Conservation (phyloP, 53 echinoderm and acorn worm genomes). For the Paracentrotus lividus region DNA sequence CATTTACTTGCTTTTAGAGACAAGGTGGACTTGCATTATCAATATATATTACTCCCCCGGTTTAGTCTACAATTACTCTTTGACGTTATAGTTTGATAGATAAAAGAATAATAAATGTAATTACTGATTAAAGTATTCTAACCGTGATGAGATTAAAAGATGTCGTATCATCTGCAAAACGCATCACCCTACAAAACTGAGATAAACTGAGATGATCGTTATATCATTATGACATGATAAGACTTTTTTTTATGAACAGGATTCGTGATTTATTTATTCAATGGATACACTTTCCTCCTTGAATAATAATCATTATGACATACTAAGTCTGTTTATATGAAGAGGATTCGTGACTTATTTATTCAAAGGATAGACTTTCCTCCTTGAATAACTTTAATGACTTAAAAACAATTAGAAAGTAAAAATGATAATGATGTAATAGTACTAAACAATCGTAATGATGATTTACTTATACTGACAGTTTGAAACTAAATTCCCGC, state of each 20-base stretch:
- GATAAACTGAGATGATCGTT: neutral
- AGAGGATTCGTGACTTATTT: neutral
- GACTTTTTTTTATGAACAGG: neutral
- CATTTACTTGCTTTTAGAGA: neutral
- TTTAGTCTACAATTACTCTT: neutral
- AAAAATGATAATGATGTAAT: too few species aligned
- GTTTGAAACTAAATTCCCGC: too few species aligned
- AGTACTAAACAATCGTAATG: too few species aligned
- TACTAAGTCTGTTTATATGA: neutral
- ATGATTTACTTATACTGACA: too few species aligned
- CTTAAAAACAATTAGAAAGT: too few species aligned
- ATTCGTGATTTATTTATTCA: neutral
- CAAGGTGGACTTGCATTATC: neutral
- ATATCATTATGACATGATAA: neutral
- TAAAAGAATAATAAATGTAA: neutral
- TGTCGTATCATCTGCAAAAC: neutral
- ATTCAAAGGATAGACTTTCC: neutral
- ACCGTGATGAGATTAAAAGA: neutral
- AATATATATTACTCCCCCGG: neutral
- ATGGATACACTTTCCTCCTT: neutral
- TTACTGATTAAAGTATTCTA: neutral
- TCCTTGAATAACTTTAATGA: too few species aligned
- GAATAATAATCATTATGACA: neutral
- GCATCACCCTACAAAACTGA: neutral
- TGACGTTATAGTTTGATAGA: neutral